phyloP scores from a whole-genome alignment of 1,140 invertebrate species.

The Papilio glaucus region DNA sequence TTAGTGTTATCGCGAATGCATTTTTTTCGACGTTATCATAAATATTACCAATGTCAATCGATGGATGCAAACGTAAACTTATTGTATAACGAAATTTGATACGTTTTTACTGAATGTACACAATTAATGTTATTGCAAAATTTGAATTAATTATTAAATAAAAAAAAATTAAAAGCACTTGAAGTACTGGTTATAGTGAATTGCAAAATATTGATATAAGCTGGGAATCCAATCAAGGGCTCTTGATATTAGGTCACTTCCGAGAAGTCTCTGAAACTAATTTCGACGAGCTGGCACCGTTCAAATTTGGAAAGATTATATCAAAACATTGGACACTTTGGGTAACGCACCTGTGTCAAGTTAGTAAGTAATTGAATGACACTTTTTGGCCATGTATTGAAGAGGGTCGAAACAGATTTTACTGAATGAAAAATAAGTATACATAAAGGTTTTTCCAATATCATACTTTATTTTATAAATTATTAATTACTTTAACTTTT shows the following conservation, averaged over 20 bases:
- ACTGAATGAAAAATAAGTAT: neutral
- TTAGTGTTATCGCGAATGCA: too few relatives aligned
- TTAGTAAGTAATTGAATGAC: conserved; percentile 1
- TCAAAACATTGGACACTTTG: conserved; percentile 5
- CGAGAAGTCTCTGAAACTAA: conserved; percentile 5
- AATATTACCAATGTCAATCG: too few relatives aligned
- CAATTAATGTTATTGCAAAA: too few relatives aligned
- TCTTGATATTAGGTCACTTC: conserved; percentile 20
- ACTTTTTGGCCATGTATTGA: conserved; percentile 13
- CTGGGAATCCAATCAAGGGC: neutral
- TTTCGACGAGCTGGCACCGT: conserved; percentile 10
- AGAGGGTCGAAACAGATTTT: conserved; percentile 2
- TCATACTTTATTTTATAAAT: too few relatives aligned
- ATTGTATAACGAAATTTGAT: too few relatives aligned
- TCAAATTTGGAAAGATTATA: conserved; percentile 16
- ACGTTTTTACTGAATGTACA: too few relatives aligned
- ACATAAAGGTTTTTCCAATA: too few relatives aligned
- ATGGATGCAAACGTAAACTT: too few relatives aligned
- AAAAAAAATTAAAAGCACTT: too few relatives aligned
- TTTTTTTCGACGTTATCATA: too few relatives aligned
- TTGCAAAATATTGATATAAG: neutral
- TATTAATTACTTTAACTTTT: too few relatives aligned
- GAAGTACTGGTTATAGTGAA: neutral
- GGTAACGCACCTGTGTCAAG: conserved; percentile 3
- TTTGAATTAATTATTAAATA: too few relatives aligned